Evolutionary conservation across 1,140 invertebrate genomes (phyloP).

Genomic region (Ylistrum balloti): DNA sequence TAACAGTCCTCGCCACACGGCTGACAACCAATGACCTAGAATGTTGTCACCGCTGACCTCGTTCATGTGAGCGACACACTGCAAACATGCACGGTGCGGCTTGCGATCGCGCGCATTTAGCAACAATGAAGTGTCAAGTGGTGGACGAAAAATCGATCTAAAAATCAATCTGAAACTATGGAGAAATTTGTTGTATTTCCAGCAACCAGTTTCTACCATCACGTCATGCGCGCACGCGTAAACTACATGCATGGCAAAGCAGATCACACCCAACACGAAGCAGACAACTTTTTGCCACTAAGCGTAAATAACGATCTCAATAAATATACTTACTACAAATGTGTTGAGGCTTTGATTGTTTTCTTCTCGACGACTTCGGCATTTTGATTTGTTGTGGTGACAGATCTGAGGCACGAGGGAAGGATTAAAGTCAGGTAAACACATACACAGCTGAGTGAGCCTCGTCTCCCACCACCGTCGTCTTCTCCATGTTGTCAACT

Average conservation of each 20-base stretch:
- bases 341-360: conserved; percentile 76
- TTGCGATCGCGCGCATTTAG: conserved; percentile 31
- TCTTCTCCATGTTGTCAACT: conserved; percentile 69
- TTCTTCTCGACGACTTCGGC: conserved; percentile 75
- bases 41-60: conserved; percentile 30
- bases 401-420: conserved; percentile 22
- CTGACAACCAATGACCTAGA: conserved; percentile 16
- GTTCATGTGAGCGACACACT: not conserved
- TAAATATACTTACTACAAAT: conserved; percentile 71
- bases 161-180: conserved; percentile 14
- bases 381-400: conserved; percentile 48
- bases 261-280: conserved; percentile 60
- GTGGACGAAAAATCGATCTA: conserved; percentile 15
- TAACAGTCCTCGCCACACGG: not conserved
- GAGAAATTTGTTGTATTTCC: conserved; percentile 33
- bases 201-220: conserved; percentile 25
- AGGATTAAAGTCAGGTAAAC: conserved; percentile 45
- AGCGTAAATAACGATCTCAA: conserved; percentile 46
- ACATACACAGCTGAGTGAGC: conserved; percentile 52
- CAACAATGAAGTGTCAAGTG: not conserved
- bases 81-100: conserved; percentile 1
- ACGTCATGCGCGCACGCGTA: conserved; percentile 75
- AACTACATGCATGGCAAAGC: conserved; percentile 74
- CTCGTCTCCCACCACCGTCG: conserved; percentile 66
- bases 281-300: conserved; percentile 40